Percentiles rank a stretch among this genome's conserved stretches.
These are phyloP conservation scores for Holcopasites calliopsidis DNA, from an alignment of 1,140 invertebrate species.

Conservation along the genomic window DNA sequence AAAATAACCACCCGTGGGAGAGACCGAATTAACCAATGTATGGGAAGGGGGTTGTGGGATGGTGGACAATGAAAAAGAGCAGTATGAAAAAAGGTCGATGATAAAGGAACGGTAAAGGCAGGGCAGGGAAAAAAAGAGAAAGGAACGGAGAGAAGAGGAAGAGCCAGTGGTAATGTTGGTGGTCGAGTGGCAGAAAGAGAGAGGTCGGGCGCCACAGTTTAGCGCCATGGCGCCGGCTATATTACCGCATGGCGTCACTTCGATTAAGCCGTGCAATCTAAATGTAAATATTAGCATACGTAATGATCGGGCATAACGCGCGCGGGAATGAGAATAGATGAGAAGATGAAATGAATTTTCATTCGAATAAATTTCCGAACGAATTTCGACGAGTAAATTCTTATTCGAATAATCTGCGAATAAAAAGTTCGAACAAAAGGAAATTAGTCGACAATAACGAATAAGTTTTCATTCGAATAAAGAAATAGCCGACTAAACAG, in stretches of 20 bases:
- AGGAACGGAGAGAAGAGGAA: slow-evolving; percentile 1
- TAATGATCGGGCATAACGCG: slow-evolving; percentile 72
- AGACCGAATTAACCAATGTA: slow-evolving; percentile 23
- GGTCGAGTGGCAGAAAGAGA: slow-evolving; percentile 10
- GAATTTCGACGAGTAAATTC: neutral
- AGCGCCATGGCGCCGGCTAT: slow-evolving; percentile 77
- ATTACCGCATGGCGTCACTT: slow-evolving; percentile 77
- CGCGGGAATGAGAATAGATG: slow-evolving; percentile 61
- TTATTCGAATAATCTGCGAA: no score
- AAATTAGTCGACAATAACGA: no score
- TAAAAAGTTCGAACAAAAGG: no score
- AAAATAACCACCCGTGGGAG: slow-evolving; percentile 35
- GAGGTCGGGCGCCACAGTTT: slow-evolving; percentile 72
- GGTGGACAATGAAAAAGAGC: neutral
- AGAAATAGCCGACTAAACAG: no score
- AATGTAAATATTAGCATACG: slow-evolving; percentile 78
- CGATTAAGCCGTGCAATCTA: slow-evolving; percentile 77
- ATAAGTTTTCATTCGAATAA: no score
- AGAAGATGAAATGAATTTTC: slow-evolving; percentile 4
- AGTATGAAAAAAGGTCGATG: slow-evolving; percentile 13
- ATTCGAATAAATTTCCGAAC: slow-evolving; percentile 17
- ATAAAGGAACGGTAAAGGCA: slow-evolving; percentile 13
- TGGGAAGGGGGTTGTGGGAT: neutral
- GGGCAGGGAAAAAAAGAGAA: neutral
- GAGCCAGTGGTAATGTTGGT: neutral